Evolutionary conservation across 1,140 invertebrate species (phyloP), one percentile per base, ranked within the genome.

Genomic region (Grapholita molesta): DNA sequence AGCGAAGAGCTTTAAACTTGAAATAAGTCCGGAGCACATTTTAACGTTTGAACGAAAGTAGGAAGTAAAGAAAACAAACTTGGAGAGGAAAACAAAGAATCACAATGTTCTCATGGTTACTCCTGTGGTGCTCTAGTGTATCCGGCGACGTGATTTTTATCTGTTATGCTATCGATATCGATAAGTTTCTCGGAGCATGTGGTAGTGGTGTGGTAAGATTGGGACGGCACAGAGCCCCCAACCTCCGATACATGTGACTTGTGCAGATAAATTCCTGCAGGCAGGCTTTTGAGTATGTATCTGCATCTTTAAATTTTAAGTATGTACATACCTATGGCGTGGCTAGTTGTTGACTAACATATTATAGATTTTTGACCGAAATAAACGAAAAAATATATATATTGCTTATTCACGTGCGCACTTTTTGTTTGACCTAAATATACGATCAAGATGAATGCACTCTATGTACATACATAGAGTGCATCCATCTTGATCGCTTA

Each of bases 351-450:
- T n/a, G n/a, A n/a, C n/a, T n/a, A n/a, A n/a, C n/a, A n/a, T n/a
- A n/a, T n/a, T n/a, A n/a, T n/a, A n/a, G n/a, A n/a, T n/a, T n/a
- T n/a, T n/a, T n/a, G n/a, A n/a, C n/a, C 28, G 3, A 30, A 30
- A 30, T 30, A 3, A 30, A 30, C 3, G 28, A 30, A 30, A 6
- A 15, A 38, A 38, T 38, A 30, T 3, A 3, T 30, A 30, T 30
- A 3, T n/a, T 38, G 3, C 15, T 38, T 48, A 48, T 7, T 7
- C 3, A 30, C 15, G n/a, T 18, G 4, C 15, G 28, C 28, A 28
- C 55, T 61, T 15, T 61, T 61, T 61, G 25, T 12, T 30, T 61
- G 55, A 61, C 55, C 55, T 32, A 61, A 61, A 30, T 61, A 61
- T n/a, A n/a, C n/a, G n/a, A n/a, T n/a, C n/a, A n/a, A n/a, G n/a